Conservation (phyloP, 2,113 vertebrate species). For the Phainopepla nitens region DNA sequence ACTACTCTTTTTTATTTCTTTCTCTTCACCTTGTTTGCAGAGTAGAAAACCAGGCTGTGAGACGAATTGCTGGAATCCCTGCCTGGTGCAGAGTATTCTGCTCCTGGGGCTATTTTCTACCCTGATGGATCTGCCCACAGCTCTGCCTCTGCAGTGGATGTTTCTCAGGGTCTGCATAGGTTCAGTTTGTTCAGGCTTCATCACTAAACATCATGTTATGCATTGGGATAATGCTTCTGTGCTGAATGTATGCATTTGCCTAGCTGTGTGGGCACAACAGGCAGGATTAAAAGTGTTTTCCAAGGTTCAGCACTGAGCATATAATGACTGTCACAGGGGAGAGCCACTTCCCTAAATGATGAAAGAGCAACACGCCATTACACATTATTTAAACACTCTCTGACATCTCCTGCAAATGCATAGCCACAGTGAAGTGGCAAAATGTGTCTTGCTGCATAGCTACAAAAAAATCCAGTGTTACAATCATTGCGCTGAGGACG, state of each 20-base stretch:
- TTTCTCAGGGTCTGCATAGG: neutral
- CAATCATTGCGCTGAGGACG: neutral
- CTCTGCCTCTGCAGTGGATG: neutral
- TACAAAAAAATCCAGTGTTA: neutral
- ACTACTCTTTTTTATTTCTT: neutral
- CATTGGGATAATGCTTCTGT: neutral
- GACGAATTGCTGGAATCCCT: neutral
- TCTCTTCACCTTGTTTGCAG: neutral
- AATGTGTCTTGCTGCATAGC: neutral
- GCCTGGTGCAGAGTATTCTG: neutral
- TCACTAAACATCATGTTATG: neutral
- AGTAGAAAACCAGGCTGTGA: neutral
- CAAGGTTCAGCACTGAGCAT: constrained; percentile 41
- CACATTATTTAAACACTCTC: constrained; percentile 49
- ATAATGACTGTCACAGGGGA: constrained; percentile 58
- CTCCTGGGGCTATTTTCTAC: neutral
- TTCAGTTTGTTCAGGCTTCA: neutral
- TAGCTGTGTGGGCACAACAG: constrained; percentile 13
- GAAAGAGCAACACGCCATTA: constrained; percentile 46
- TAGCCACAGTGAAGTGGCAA: neutral
- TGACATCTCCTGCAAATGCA: constrained; percentile 29
- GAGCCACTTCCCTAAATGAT: constrained; percentile 49
- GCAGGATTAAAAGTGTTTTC: constrained; percentile 42
- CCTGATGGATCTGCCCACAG: neutral
- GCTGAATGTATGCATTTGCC: neutral